phyloP scores from a whole-genome alignment of 2,888 invertebrate species.

The Pammene aurita region DNA sequence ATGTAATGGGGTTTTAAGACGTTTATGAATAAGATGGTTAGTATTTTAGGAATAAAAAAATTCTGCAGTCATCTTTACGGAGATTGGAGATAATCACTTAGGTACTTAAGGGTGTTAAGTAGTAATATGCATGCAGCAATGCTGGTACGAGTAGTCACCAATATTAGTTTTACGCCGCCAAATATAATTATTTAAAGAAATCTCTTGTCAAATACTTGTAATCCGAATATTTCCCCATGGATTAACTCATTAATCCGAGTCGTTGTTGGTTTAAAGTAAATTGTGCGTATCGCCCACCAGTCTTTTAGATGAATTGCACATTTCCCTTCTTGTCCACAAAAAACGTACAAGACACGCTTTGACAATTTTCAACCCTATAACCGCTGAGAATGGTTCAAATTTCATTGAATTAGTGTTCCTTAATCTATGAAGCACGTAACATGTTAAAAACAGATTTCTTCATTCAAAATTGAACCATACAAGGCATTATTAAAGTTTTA shows the following conservation, averaged over 20 bases:
- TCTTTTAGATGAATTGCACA: constrained; percentile 29
- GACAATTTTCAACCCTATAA: background rate
- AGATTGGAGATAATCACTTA: no score
- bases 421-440: background rate
- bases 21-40: no score
- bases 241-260: constrained; percentile 11
- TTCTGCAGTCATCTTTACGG: no score
- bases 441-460: background rate
- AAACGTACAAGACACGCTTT: background rate
- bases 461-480: background rate
- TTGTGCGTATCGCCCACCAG: constrained; percentile 16
- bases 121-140: no score
- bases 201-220: constrained; percentile 4
- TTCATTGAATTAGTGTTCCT: background rate
- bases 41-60: no score
- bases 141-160: no score
- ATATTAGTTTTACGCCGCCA: no score
- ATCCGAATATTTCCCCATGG: constrained; percentile 1
- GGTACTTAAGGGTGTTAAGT: no score
- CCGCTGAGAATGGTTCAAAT: background rate
- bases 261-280: constrained; percentile 17
- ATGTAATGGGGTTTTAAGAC: background rate
- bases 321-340: background rate
- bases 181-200: constrained; percentile 8
- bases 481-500: background rate